phyloP scores from a whole-genome alignment of 2,888 invertebrate species.

The Bellardia bayeri region DNA sequence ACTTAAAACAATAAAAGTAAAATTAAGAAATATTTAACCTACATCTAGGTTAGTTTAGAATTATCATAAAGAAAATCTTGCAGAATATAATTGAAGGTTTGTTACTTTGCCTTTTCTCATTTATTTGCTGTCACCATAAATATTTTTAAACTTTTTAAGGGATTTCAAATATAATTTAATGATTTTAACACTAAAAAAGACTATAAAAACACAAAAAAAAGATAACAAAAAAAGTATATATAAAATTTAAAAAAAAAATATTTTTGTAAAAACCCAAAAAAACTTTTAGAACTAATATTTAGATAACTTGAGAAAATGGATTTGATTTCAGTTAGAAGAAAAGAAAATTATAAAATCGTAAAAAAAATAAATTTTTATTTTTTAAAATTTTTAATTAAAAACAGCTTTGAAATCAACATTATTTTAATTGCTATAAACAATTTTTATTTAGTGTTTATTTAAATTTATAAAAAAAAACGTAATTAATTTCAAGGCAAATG shows the following conservation, averaged over 20 bases:
- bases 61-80: not conserved
- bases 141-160: conserved; percentile 30
- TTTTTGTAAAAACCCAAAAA: conserved; percentile 68
- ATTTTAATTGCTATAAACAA: conserved; percentile 23
- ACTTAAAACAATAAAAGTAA: conserved; percentile 25
- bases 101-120: too few relatives aligned
- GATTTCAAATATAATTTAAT: conserved; percentile 44
- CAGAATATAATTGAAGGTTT: too few relatives aligned
- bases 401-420: conserved; percentile 62
- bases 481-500: not conserved
- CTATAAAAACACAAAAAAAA: conserved; percentile 58
- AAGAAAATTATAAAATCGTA: not conserved
- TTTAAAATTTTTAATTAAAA: conserved; percentile 9
- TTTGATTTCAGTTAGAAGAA: conserved; percentile 60
- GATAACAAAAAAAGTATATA: conserved; percentile 43
- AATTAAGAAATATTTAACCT: conserved; percentile 8
- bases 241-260: conserved; percentile 44
- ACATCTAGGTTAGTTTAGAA: not conserved
- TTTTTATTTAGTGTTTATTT: conserved; percentile 54
- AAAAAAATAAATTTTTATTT: not conserved
- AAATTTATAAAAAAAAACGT: conserved; percentile 12
- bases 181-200: conserved; percentile 68
- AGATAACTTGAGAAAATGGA: conserved; percentile 48
- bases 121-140: too few relatives aligned
- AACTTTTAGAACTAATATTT: conserved; percentile 45